Base-by-base conservation (phyloP, 2,113 vertebrate species). In the Connochaetes taurinus region DNA sequence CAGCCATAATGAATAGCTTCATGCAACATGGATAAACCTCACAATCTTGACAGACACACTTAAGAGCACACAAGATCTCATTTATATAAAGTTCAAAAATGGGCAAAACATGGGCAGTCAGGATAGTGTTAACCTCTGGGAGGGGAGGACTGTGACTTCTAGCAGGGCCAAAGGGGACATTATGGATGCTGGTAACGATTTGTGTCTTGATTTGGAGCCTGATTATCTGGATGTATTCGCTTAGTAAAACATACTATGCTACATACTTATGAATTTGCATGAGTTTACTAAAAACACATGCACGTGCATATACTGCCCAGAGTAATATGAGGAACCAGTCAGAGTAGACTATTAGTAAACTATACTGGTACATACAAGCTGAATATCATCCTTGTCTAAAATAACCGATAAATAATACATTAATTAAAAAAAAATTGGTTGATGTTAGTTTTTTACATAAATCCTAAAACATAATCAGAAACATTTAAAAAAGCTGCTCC, bases 401-500 rank as follows among this genome's bases (percentile, higher is more conserved):
- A 91, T 67, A 86, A 89, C 5, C 40, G 1, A 1, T 9, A 92
- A 92, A 71, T 62, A 94, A 57, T 57, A 64, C 47, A 82, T 53
- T 82, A 81, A 82, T 31, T 45, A 33, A 43, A 21, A 95, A 94
- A 94, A 76, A 76, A 14, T 6, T 89, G 12, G 10, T 19, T 47
- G 40, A 74, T 82, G 21, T 45, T 50, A 58, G 13, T 33, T 67
- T 93, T 93, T 94, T 84, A 96, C 40, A 92, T 60, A 97, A 45
- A 96, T 71, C 16, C 36, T 57, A 88, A 81, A 85, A 96, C 82
- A 78, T 40, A 88, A 81, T 92, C 27, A 67, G 83, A 86, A 78
- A 16, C 3, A 85, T 82, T 92, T 96, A 19, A 5, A 89, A 95
- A 95, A 96, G 11, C 11, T 93, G 50, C 50, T 93, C 97, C 93